Base-by-base conservation (phyloP, 1,140 invertebrate genomes). In the Pemphigus obesinymphae region DNA sequence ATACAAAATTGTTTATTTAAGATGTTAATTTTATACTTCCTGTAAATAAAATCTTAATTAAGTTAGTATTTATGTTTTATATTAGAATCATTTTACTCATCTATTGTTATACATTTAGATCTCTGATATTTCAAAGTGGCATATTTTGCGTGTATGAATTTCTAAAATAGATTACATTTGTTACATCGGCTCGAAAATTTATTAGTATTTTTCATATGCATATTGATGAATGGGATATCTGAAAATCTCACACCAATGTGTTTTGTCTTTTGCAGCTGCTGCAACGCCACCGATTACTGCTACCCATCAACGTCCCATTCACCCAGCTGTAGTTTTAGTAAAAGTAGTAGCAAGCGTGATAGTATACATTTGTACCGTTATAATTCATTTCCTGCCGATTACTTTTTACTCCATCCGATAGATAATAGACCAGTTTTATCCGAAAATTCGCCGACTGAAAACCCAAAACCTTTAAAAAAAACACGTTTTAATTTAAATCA, bases 261-360 rank as follows among this genome's bases (percentile, higher is more conserved):
- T 80, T 80, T 80, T 80, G 55, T 80, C 53, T 80, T 80, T 80
- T 80, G 37, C 76, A 80, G 76, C 76, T 80, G 76, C 76, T 80
- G 76, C 76, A 80, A 80, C 76, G 76, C 76, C 53, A 80, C 76
- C 50, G 76, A 80, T 43, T 80, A 80, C 76, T 55, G 76, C 76
- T 80, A 80, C 76, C 76, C 76, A 80, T 61, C 76, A 58, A 61
- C 55, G 76, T 61, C 76, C 58, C 76, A 80, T 80, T 80, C 76
- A n/a, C 76, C 53, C 37, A 80, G 76, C 76, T 80, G 76, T 80
- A 80, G 76, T 80, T 80, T 61, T 80, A 80, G 76, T 80, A 55
- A 61, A 80, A 63, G 55, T 80, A 80, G 76, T 61, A 63, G 76
- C 76, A 63, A 80, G 76, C 37, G 76, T 80, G 37, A 58, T 80